These are phyloP conservation scores for Pseudochaenichthys georgianus DNA, from an alignment of 2,797 vertebrate genomes.

Conservation along the genomic window DNA sequence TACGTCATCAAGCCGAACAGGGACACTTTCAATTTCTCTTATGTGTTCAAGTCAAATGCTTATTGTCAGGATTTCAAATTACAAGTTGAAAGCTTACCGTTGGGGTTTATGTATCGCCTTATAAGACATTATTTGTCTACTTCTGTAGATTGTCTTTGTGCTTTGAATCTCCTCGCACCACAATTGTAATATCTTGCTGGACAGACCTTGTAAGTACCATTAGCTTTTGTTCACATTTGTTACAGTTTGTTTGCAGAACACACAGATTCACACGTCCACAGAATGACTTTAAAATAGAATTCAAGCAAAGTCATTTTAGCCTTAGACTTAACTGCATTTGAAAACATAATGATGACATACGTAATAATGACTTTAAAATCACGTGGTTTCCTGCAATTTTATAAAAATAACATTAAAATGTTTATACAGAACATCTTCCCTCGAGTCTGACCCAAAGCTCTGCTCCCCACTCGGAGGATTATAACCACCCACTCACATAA, in stretches of 20 bases:
- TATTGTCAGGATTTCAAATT: no score
- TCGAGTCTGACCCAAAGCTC: conserved; percentile 31
- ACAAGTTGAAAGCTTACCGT: no score
- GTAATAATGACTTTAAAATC: neutral
- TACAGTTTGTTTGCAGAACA: neutral
- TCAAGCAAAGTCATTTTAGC: conserved; percentile 15
- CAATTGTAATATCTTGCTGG: no score
- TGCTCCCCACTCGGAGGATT: conserved; percentile 26
- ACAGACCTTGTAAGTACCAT: no score
- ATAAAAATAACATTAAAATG: conserved; percentile 22
- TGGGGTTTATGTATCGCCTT: no score
- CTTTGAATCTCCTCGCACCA: no score
- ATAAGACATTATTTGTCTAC: no score
- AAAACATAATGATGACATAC: conserved; percentile 16
- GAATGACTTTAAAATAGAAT: conserved; percentile 32
- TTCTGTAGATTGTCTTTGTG: no score
- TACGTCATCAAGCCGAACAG: no score
- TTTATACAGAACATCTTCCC: conserved; percentile 34
- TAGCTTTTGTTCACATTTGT: no score
- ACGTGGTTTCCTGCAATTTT: conserved; percentile 23
- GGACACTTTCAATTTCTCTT: no score
- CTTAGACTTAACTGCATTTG: conserved; percentile 9
- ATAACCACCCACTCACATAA: conserved; percentile 22
- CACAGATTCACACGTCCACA: conserved; percentile 5
- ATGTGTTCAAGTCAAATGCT: no score